phyloP scores from a whole-genome alignment of 2,888 invertebrate genomes.

The Pristionchus fissidentatus region DNA sequence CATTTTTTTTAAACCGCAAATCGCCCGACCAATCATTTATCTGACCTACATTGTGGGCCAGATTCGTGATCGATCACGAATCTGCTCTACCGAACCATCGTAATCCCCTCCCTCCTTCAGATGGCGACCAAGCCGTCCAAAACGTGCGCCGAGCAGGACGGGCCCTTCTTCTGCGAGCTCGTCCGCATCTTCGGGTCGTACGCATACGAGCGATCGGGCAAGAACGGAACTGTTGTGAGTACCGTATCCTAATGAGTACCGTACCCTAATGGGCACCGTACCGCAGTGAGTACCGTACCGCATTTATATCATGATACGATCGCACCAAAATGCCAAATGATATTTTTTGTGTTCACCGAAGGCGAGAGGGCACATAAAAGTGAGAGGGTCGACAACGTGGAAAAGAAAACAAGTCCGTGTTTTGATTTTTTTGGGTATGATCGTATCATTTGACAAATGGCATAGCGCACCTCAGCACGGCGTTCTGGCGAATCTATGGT shows the following conservation, averaged over 20 bases:
- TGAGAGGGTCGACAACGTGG: too few relatives aligned
- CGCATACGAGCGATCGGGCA: slow-evolving; percentile 21
- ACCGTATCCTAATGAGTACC: not conserved
- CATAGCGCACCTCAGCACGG: too few relatives aligned
- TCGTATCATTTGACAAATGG: too few relatives aligned
- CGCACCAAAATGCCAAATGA: too few relatives aligned
- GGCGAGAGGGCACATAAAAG: too few relatives aligned
- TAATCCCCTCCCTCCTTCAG: not conserved
- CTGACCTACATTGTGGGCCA: not conserved
- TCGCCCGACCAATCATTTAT: not conserved
- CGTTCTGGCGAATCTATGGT: too few relatives aligned
- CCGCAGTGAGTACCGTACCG: slow-evolving; percentile 9
- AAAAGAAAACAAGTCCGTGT: too few relatives aligned
- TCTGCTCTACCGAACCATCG: not conserved
- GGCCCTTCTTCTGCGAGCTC: slow-evolving; percentile 45
- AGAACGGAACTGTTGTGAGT: not conserved
- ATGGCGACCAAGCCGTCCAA: not conserved
- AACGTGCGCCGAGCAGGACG: slow-evolving; percentile 28
- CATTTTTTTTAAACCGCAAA: not conserved
- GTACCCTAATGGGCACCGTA: not conserved
- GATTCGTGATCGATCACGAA: not conserved
- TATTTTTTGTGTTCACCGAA: too few relatives aligned
- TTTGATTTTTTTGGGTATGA: too few relatives aligned
- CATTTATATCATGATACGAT: too few relatives aligned
- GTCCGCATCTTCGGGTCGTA: slow-evolving; percentile 31